Evolutionary conservation across 2,888 invertebrate genomes (phyloP).

Genomic region (Tinea pellionella): DNA sequence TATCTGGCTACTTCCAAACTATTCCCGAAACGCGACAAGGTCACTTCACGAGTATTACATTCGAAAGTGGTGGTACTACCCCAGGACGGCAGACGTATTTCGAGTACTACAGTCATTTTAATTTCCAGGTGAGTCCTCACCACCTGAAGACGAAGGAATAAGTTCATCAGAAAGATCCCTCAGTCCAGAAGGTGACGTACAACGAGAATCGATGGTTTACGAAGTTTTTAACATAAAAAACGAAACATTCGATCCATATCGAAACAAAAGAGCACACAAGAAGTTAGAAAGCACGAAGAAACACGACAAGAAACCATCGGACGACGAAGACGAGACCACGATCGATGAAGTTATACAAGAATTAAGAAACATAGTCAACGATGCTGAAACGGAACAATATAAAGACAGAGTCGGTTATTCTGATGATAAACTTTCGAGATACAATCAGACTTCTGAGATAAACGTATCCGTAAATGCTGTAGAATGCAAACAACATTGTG

Average conservation of each 20-base stretch:
- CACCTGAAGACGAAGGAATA: constrained; percentile 89
- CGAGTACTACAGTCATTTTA: neutral
- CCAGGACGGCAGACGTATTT: too few relatives aligned
- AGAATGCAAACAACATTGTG: constrained; percentile 42
- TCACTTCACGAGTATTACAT: too few relatives aligned
- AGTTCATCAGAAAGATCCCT: constrained; percentile 86
- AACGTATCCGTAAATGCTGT: constrained; percentile 43
- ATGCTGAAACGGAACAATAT: constrained; percentile 79
- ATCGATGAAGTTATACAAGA: constrained; percentile 91
- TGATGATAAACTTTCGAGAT: constrained; percentile 45
- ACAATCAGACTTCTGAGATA: constrained; percentile 54
- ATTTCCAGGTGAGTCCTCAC: constrained; percentile 73
- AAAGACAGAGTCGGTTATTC: constrained; percentile 41
- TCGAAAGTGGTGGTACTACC: too few relatives aligned
- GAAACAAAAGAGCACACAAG: constrained; percentile 54
- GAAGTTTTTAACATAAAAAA: constrained; percentile 72
- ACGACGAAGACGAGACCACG: constrained; percentile 82
- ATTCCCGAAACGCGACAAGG: too few relatives aligned
- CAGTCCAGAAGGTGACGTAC: constrained; percentile 76
- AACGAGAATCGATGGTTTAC: constrained; percentile 71
- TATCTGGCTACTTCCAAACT: too few relatives aligned
- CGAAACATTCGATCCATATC: constrained; percentile 63
- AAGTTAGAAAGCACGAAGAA: constrained; percentile 44
- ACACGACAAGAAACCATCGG: constrained; percentile 51
- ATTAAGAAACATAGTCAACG: constrained; percentile 84